phyloP scores from a whole-genome alignment of 2,113 vertebrate genomes.

The Neodon shergylaensis region DNA sequence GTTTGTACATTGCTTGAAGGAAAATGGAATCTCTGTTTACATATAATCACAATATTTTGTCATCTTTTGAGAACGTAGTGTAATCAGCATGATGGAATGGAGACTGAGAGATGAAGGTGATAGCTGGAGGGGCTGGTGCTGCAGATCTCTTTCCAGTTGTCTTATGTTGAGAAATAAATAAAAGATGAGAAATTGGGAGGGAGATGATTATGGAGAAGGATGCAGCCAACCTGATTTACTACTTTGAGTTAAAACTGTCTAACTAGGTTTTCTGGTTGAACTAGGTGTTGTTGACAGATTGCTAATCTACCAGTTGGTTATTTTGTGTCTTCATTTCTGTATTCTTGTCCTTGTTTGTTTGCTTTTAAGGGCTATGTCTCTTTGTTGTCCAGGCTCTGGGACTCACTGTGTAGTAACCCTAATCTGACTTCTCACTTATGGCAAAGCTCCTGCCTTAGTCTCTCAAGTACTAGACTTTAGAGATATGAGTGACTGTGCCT shows the following conservation, averaged over 20 bases:
- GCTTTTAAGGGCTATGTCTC: background rate
- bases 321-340: background rate
- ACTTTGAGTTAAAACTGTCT: conserved; percentile 53
- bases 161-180: conserved; percentile 49
- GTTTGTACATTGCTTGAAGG: conserved; percentile 48
- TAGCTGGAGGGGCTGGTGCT: background rate
- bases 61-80: background rate
- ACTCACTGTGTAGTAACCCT: background rate
- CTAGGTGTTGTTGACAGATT: conserved; percentile 49
- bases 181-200: conserved; percentile 46
- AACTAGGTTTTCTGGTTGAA: conserved; percentile 77
- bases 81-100: background rate
- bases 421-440: background rate
- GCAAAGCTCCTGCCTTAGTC: background rate
- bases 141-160: conserved; percentile 41
- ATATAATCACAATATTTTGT: conserved; percentile 47
- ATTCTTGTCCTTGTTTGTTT: background rate
- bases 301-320: conserved; percentile 47
- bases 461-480: background rate
- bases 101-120: background rate
- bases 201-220: conserved; percentile 43
- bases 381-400: background rate
- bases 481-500: background rate
- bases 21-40: background rate
- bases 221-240: conserved; percentile 38